Conservation (phyloP, 2,888 invertebrate genomes). For the Petrolisthes manimaculis region DNA sequence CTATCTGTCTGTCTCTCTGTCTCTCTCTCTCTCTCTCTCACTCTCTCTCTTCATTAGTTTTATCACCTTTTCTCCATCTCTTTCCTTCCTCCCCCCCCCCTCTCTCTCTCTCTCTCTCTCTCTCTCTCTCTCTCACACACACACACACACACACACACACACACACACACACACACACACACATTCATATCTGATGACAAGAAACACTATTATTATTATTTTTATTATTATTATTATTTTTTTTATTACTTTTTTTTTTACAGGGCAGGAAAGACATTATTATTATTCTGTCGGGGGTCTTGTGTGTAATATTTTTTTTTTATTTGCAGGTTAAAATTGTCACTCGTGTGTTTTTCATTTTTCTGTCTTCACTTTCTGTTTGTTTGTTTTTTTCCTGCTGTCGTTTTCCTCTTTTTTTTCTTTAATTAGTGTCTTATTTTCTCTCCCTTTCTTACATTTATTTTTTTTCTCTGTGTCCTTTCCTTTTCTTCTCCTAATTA, state of each 20-base stretch:
- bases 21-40: background rate
- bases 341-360: background rate
- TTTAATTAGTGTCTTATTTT: background rate
- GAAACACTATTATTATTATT: background rate
- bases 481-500: background rate
- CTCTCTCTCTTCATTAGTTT: background rate
- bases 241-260: constrained; percentile 1
- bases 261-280: no score
- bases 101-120: constrained; percentile 18
- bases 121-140: background rate
- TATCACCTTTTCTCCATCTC: background rate
- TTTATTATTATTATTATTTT: background rate
- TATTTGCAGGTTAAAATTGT: background rate
- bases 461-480: background rate
- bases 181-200: background rate
- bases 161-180: background rate
- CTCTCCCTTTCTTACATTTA: background rate
- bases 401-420: background rate
- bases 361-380: background rate
- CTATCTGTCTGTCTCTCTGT: background rate
- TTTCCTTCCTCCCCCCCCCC: background rate
- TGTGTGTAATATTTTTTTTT: background rate
- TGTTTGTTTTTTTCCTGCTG: background rate
- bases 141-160: background rate
- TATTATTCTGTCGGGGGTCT: background rate